Evolutionary conservation across 2,113 vertebrate species (phyloP).

Genomic region (Boleophthalmus pectinirostris): DNA sequence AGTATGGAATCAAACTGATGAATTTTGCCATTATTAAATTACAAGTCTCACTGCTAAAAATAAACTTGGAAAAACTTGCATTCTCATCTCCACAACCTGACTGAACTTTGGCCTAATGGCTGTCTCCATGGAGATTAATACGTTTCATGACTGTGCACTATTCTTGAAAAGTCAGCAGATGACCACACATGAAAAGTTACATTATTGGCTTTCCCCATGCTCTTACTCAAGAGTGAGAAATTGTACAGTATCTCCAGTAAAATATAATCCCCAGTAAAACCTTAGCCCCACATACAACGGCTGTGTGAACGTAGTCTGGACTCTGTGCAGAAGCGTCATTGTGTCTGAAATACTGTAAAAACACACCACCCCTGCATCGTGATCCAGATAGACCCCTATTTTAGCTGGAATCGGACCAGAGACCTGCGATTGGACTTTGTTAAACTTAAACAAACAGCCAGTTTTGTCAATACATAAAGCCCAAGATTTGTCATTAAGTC

Average conservation of each 20-base stretch:
- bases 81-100: too few species aligned
- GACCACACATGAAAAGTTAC: too few species aligned
- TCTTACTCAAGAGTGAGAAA: neutral
- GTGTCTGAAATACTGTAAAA: neutral
- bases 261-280: neutral
- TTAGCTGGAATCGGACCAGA: neutral
- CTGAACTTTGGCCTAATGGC: too few species aligned
- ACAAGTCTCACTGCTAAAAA: too few species aligned
- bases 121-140: too few species aligned
- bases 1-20: too few species aligned
- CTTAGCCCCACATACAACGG: neutral
- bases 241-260: neutral
- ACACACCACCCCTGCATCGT: neutral
- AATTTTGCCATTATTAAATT: too few species aligned
- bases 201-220: too few species aligned
- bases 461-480: neutral
- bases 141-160: too few species aligned
- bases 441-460: neutral
- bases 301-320: neutral
- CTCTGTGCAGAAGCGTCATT: neutral
- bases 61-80: too few species aligned
- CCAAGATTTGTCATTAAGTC: neutral
- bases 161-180: too few species aligned
- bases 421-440: neutral
- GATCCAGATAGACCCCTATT: neutral